phyloP scores from a whole-genome alignment of 1,140 invertebrate species.

The Anadara kagoshimensis region DNA sequence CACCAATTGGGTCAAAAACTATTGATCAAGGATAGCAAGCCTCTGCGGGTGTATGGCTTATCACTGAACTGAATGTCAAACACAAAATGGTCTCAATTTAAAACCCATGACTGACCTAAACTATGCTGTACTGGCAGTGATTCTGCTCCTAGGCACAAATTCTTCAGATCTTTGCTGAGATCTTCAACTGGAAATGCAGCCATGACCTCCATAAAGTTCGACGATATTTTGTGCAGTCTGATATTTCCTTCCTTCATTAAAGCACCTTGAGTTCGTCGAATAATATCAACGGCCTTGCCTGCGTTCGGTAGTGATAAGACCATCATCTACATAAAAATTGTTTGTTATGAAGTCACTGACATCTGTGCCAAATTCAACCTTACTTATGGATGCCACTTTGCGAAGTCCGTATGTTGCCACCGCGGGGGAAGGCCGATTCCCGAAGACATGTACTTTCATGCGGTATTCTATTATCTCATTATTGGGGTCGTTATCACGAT shows the following conservation, averaged over 20 bases:
- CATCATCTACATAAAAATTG: slow-evolving; percentile 2
- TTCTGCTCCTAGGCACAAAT: slow-evolving; percentile 20
- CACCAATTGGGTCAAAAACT: slow-evolving; percentile 43
- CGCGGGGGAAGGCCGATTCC: slow-evolving; percentile 17
- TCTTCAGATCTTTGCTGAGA: slow-evolving; percentile 10
- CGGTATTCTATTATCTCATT: slow-evolving; percentile 18
- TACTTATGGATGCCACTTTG: background rate
- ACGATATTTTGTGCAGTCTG: slow-evolving; percentile 11
- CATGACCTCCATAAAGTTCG: slow-evolving; percentile 18
- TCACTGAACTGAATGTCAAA: slow-evolving; percentile 8
- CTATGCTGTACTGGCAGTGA: slow-evolving; percentile 13
- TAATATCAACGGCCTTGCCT: slow-evolving; percentile 3
- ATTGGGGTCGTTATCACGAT: background rate
- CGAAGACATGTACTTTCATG: slow-evolving; percentile 30
- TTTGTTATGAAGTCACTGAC: background rate
- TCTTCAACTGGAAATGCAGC: slow-evolving; percentile 16
- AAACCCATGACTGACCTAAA: slow-evolving; percentile 27
- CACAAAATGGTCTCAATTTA: slow-evolving; percentile 20
- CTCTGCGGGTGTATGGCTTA: slow-evolving; percentile 18
- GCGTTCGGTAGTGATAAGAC: background rate
- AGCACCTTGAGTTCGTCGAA: background rate
- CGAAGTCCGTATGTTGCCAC: slow-evolving; percentile 33
- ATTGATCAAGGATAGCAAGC: slow-evolving; percentile 29
- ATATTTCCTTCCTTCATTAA: slow-evolving; percentile 5
- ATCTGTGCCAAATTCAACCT: background rate